Percentiles rank a stretch among this genome's conserved stretches.
These are phyloP conservation scores for Habroteleia sp. DNA, from an alignment of 2,888 invertebrate species.

Conservation along the genomic window DNA sequence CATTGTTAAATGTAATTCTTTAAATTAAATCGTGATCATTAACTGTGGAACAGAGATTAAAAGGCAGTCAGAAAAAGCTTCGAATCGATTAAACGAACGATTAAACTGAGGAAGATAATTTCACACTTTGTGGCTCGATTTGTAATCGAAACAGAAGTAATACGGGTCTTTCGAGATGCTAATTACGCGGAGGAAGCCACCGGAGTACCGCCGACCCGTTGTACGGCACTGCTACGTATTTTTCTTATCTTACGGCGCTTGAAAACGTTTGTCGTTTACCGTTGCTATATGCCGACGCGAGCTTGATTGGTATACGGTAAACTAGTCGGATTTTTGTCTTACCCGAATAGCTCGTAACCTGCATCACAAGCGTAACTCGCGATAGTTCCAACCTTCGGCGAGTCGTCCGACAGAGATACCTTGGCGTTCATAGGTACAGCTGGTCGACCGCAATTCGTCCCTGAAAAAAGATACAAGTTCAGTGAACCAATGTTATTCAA, in stretches of 20 bases:
- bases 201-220: conserved; percentile 43
- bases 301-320: conserved; percentile 61
- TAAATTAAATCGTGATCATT: conserved; percentile 4
- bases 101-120: conserved; percentile 38
- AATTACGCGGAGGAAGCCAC: conserved; percentile 39
- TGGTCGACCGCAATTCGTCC: conserved; percentile 89
- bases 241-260: conserved; percentile 49
- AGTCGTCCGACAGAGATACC: conserved; percentile 84
- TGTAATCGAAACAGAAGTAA: conserved; percentile 48
- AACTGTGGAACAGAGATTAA: conserved; percentile 19
- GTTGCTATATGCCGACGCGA: conserved; percentile 63
- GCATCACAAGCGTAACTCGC: conserved; percentile 93
- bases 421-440: conserved; percentile 92
- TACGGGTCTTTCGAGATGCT: conserved; percentile 50
- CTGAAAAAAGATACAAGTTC: conserved; percentile 74
- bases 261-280: conserved; percentile 64
- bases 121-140: conserved; percentile 44
- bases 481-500: conserved; percentile 56
- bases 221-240: conserved; percentile 47
- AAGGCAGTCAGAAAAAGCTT: conserved; percentile 9
- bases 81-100: conserved; percentile 35
- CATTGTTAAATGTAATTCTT: too few relatives aligned
- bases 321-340: conserved; percentile 68
- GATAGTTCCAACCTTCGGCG: conserved; percentile 83
- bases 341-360: conserved; percentile 94